Evolutionary conservation across 1,140 invertebrate genomes (phyloP), one percentile per base, ranked within the genome.

Genomic region (Lasaia peninsularis): DNA sequence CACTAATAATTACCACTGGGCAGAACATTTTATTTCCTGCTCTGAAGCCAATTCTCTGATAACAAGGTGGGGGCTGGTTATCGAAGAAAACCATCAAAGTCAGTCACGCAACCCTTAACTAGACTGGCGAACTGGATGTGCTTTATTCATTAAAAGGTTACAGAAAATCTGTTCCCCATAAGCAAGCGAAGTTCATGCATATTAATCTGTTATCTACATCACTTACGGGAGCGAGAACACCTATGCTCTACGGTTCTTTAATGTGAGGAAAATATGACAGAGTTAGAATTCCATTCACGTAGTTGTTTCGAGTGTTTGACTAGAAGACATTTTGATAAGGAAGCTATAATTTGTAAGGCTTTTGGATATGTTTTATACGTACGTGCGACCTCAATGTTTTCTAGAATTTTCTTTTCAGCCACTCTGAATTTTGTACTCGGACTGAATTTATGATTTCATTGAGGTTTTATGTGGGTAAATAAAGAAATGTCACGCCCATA

Each of bases 1-100:
- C 59, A 62, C 50, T 33, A 62, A 56, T 54, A 57, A 62, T 62
- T 57, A 62, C 60, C 34, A 57, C 60, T 57, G 54, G 14, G 31
- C 50, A 35, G 56, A 52, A 62, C 44, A 33, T 31, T 62, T 62
- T 62, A 57, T 52, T 35, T 61, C 54, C 59, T 60, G 52, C 32
- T 18, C 40, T 37, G 44, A 57, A 52, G 50, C 50, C 31, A 51
- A 49, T 40, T 55, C 35, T 4, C 55, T 53, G 60, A 62, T 62
- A 62, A 62, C 60, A 16, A 62, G 55, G 35, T 21, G 20, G 40
- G 24, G 40, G 40, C 6, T 48, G 40, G 40, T 48, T 48, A 48
- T 48, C 40, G 40, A 10, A 20, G 16, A 48, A 48, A 48, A 48
- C 44, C 44, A 48, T 48, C 44, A 48, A 48, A 48, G 44, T 48